Conservation (phyloP, 2,113 vertebrate species). For the Macquaria australasica region DNA sequence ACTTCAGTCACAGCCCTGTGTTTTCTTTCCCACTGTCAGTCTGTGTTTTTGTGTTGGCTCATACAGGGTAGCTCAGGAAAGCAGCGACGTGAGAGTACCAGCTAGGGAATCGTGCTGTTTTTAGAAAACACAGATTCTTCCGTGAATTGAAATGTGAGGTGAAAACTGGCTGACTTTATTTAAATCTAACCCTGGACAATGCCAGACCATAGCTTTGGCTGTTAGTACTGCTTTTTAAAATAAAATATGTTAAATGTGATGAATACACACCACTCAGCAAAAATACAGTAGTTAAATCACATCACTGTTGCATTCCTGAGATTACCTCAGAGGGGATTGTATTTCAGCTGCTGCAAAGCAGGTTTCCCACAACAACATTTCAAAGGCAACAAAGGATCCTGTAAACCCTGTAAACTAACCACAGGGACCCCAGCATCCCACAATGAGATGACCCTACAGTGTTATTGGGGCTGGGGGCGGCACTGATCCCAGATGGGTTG, state of each 20-base stretch:
- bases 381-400: conserved; percentile 67
- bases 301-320: conserved; percentile 32
- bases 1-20: conserved; percentile 48
- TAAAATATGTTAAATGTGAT: neutral
- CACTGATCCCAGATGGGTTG: conserved; percentile 74
- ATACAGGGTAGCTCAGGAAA: conserved; percentile 53
- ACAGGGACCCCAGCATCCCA: conserved; percentile 66
- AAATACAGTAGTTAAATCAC: conserved; percentile 43
- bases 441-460: conserved; percentile 63
- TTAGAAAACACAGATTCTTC: conserved; percentile 70
- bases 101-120: conserved; percentile 59
- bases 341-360: conserved; percentile 64
- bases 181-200: conserved; percentile 9
- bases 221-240: neutral
- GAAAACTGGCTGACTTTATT: conserved; percentile 39
- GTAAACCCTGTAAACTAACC: conserved; percentile 74
- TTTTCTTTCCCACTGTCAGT: conserved; percentile 61
- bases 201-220: neutral
- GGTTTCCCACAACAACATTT: conserved; percentile 71
- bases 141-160: conserved; percentile 61
- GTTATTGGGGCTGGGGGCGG: conserved; percentile 46
- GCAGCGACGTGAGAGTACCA: conserved; percentile 32
- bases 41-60: conserved; percentile 62
- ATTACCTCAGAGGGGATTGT: conserved; percentile 62
- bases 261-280: conserved; percentile 10